Evolutionary conservation across 1,140 invertebrate species (phyloP).

Genomic region (Calliopsis andreniformis): DNA sequence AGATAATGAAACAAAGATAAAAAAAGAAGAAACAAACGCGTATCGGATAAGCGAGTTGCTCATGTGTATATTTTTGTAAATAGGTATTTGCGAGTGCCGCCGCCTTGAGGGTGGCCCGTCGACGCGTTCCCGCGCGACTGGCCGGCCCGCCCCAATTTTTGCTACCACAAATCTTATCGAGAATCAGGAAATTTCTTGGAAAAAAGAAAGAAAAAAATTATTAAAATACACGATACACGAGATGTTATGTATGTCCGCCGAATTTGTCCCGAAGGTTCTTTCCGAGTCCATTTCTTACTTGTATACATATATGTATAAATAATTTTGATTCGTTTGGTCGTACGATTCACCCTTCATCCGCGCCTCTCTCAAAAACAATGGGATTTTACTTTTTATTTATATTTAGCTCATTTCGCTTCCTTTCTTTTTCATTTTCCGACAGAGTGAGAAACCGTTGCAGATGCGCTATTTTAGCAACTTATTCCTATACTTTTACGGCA

Average conservation of each 20-base stretch:
- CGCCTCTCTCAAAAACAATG: background rate
- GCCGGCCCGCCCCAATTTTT: conserved; percentile 75
- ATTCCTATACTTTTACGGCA: background rate
- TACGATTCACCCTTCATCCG: conserved; percentile 1
- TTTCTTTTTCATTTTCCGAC: conserved; percentile 24
- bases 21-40: conserved; percentile 40
- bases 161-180: conserved; percentile 76
- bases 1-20: conserved; percentile 10
- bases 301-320: background rate
- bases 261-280: conserved; percentile 38
- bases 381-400: background rate
- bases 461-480: conserved; percentile 7
- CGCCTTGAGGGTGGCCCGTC: conserved; percentile 73
- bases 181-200: conserved; percentile 64
- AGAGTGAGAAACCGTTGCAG: conserved; percentile 22
- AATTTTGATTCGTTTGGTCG: background rate
- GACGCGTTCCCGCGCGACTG: conserved; percentile 48
- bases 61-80: conserved; percentile 82
- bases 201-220: conserved; percentile 43
- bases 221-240: conserved; percentile 41
- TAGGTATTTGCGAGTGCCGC: conserved; percentile 79
- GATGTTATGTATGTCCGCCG: conserved; percentile 35
- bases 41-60: conserved; percentile 76
- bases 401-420: conserved; percentile 1
- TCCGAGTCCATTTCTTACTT: conserved; percentile 13